Percentiles rank a stretch among this genome's conserved stretches.
Conservation (phyloP, 2,797 vertebrate genomes). For the Microcaecilia unicolor region DNA sequence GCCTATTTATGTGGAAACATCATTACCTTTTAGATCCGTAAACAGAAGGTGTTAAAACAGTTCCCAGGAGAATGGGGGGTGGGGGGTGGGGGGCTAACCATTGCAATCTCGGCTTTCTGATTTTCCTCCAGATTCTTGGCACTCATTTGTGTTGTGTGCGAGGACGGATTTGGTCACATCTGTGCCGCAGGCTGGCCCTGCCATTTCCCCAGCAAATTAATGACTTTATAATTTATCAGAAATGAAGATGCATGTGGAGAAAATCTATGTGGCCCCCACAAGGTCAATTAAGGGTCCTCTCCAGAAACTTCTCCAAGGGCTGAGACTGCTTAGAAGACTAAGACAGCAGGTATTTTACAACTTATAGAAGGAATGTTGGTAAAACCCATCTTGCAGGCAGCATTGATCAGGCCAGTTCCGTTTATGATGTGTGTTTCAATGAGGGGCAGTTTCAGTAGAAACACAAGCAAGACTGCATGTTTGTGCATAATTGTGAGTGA, state of each 20-base stretch:
- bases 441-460: slow-evolving; percentile 5
- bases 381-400: slow-evolving; percentile 12
- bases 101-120: slow-evolving; percentile 76
- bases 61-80: slow-evolving; percentile 74
- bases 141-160: slow-evolving; percentile 69
- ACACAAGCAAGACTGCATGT: slow-evolving; percentile 28
- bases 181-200: slow-evolving; percentile 83
- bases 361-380: slow-evolving; percentile 20
- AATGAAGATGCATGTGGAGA: slow-evolving; percentile 88
- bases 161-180: slow-evolving; percentile 83
- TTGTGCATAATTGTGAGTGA: no score
- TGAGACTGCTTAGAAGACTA: slow-evolving; percentile 26
- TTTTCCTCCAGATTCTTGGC: slow-evolving; percentile 64
- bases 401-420: no score
- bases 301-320: slow-evolving; percentile 56
- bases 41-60: slow-evolving; percentile 65
- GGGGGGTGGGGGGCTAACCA: slow-evolving; percentile 81
- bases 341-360: slow-evolving; percentile 25
- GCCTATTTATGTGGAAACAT: slow-evolving; percentile 73
- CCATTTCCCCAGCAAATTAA: slow-evolving; percentile 97
- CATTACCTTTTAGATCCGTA: slow-evolving; percentile 73
- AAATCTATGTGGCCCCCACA: slow-evolving; percentile 88
- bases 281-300: slow-evolving; percentile 87
- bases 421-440: slow-evolving; percentile 24
- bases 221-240: slow-evolving; percentile 95